Percentiles rank a stretch among this genome's conserved stretches.
Evolutionary conservation across 2,888 invertebrate species (phyloP).

Genomic region (Sericinus montela): DNA sequence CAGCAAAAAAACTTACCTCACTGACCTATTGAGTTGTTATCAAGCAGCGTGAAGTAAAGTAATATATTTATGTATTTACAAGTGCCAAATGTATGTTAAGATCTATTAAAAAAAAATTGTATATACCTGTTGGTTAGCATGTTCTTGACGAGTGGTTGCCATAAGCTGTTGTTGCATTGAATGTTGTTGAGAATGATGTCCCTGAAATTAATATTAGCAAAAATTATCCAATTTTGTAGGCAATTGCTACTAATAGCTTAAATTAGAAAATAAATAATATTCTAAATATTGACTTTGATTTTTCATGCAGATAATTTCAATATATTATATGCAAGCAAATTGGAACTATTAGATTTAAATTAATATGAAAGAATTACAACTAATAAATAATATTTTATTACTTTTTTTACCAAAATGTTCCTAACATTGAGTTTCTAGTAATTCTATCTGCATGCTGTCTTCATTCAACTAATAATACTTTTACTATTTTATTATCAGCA

Average conservation of each 20-base stretch:
- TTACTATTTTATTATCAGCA: constrained; percentile 41
- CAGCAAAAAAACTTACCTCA: constrained; percentile 50
- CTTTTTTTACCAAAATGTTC: too few species aligned
- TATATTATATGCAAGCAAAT: too few species aligned
- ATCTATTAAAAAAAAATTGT: constrained; percentile 1
- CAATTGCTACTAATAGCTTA: too few species aligned
- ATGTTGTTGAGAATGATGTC: constrained; percentile 75
- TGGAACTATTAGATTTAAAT: too few species aligned
- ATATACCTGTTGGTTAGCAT: constrained; percentile 66
- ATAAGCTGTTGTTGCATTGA: constrained; percentile 75
- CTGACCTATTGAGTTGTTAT: constrained; percentile 51
- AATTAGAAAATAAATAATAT: too few species aligned
- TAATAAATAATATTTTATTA: too few species aligned
- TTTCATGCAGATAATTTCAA: too few species aligned
- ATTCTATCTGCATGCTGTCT: too few species aligned
- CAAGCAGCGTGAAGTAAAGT: constrained; percentile 61
- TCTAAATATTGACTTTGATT: too few species aligned
- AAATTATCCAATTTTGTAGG: too few species aligned
- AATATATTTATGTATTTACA: constrained; percentile 43
- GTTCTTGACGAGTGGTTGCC: constrained; percentile 59
- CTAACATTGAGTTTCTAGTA: too few species aligned
- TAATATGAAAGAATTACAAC: too few species aligned
- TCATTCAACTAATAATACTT: constrained; percentile 1
- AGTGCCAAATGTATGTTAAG: constrained; percentile 27
- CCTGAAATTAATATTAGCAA: constrained; percentile 32